These are phyloP conservation scores for Helicolenus hilgendorfi DNA, from an alignment of 2,797 vertebrate species.

Conservation along the genomic window DNA sequence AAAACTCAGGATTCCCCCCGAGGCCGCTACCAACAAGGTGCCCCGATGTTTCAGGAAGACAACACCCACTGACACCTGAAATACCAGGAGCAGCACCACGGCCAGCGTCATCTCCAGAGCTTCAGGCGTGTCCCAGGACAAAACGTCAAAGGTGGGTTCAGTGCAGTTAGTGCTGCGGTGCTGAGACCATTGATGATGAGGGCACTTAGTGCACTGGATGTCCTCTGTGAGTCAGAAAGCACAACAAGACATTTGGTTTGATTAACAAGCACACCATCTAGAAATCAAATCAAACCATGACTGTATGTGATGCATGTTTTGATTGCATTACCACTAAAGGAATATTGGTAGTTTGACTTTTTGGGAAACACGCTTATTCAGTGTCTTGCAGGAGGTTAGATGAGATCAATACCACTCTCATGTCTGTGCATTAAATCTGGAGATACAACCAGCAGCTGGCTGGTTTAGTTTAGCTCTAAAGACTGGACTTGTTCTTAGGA, in stretches of 20 bases:
- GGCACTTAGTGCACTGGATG: constrained; percentile 86
- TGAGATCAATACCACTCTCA: neutral
- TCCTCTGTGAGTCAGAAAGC: constrained; percentile 81
- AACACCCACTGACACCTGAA: constrained; percentile 62
- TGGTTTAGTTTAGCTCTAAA: neutral
- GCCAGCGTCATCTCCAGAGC: constrained; percentile 78
- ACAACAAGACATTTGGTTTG: neutral
- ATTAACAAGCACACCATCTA: neutral
- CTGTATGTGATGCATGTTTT: neutral
- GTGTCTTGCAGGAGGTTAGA: no score
- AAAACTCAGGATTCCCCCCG: constrained; percentile 87
- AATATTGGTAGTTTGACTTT: neutral
- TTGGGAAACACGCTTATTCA: no score
- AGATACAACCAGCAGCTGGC: neutral
- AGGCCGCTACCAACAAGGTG: constrained; percentile 87
- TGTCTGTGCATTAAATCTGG: neutral
- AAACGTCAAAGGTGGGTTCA: constrained; percentile 81
- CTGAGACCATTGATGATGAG: constrained; percentile 89
- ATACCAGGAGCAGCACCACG: constrained; percentile 63
- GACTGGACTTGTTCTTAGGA: neutral
- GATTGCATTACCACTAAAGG: neutral
- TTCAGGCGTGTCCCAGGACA: constrained; percentile 86
- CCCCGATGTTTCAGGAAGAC: constrained; percentile 86
- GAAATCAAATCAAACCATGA: neutral
- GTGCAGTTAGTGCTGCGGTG: constrained; percentile 80